phyloP scores from a whole-genome alignment of 2,797 vertebrate genomes.

The Myoxocephalus aenaeus region DNA sequence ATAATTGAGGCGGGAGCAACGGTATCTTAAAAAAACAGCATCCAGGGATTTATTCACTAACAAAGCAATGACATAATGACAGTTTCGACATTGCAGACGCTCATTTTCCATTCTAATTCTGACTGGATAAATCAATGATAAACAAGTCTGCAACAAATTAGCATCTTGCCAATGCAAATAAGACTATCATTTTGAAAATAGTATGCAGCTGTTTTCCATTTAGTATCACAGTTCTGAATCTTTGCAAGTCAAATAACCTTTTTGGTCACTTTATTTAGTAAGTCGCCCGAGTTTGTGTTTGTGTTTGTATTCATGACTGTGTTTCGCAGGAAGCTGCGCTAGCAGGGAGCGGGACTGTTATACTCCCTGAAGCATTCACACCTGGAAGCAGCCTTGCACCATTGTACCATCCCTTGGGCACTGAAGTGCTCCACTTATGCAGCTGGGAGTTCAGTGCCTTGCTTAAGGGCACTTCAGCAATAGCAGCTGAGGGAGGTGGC shows the following conservation, averaged over 20 bases:
- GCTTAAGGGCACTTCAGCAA: constrained; percentile 43
- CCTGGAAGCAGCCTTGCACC: constrained; percentile 18
- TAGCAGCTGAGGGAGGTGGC: neutral
- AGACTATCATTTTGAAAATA: constrained; percentile 22
- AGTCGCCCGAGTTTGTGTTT: neutral
- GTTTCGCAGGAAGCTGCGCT: constrained; percentile 11
- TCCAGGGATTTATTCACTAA: constrained; percentile 37
- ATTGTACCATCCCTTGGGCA: constrained; percentile 17
- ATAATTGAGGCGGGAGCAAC: neutral
- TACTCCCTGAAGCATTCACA: constrained; percentile 4
- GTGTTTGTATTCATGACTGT: constrained; percentile 12
- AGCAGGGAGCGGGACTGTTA: constrained; percentile 6
- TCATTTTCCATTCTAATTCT: constrained; percentile 21
- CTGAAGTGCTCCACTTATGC: constrained; percentile 25
- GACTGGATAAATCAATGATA: constrained; percentile 25
- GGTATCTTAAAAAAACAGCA: constrained; percentile 21
- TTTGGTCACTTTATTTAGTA: constrained; percentile 3
- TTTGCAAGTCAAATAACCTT: neutral
- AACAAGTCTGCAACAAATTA: constrained; percentile 36
- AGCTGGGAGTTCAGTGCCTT: constrained; percentile 41
- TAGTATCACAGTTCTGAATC: neutral
- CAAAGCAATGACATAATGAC: constrained; percentile 27
- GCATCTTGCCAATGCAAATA: constrained; percentile 27
- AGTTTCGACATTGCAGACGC: neutral
- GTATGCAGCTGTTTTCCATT: constrained; percentile 18